These are phyloP conservation scores for Anarhynchus alexandrinus DNA, from an alignment of 2,113 vertebrate genomes.

Conservation along the genomic window DNA sequence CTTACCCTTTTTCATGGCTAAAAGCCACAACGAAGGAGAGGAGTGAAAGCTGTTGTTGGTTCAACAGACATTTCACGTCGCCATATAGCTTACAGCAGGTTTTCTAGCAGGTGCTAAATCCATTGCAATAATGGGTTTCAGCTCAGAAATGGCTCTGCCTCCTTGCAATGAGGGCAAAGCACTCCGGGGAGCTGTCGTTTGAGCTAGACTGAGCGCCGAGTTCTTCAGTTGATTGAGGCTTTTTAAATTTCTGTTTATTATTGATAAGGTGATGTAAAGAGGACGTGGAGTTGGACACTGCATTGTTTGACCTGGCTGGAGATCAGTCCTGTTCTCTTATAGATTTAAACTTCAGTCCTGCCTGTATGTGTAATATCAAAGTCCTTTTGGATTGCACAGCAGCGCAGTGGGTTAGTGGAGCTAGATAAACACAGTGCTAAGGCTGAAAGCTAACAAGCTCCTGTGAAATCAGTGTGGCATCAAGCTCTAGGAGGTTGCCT, in stretches of 20 bases:
- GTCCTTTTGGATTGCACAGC: background rate
- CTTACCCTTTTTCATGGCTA: background rate
- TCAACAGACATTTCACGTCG: background rate
- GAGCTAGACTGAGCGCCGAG: background rate
- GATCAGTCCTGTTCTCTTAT: background rate
- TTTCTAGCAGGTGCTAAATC: background rate
- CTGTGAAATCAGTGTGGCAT: background rate
- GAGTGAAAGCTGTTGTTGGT: background rate
- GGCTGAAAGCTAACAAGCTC: background rate
- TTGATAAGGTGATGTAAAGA: background rate
- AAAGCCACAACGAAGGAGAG: background rate
- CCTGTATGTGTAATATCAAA: background rate
- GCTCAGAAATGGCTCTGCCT: background rate
- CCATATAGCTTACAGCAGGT: background rate
- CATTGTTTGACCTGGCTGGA: slow-evolving; percentile 26
- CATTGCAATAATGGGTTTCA: background rate
- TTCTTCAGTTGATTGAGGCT: background rate
- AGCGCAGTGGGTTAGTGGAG: background rate
- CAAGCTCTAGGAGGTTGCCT: background rate
- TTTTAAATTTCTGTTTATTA: background rate
- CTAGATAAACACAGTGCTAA: background rate
- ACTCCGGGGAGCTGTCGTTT: background rate
- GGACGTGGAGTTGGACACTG: background rate
- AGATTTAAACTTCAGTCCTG: background rate
- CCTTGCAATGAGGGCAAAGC: background rate